Conservation (phyloP, 2,888 invertebrate genomes). For the Caenorhabditis doughertyi region DNA sequence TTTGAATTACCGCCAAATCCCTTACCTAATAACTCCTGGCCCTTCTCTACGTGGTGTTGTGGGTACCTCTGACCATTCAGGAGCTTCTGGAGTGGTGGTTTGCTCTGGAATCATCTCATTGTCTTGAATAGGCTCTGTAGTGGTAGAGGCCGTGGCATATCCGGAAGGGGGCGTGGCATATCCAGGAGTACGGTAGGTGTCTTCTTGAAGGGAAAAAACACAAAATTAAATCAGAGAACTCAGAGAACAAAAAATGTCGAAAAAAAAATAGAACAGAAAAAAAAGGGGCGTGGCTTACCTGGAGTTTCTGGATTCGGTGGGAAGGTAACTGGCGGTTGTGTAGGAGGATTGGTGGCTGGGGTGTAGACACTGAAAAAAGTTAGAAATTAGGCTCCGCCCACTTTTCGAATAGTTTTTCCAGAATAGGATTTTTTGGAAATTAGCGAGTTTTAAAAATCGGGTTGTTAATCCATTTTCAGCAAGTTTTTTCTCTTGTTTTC, state of each 20-base stretch:
- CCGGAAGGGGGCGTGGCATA: constrained; percentile 15
- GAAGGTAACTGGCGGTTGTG: constrained; percentile 14
- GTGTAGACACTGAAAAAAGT: constrained; percentile 22
- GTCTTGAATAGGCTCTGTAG: too few relatives aligned
- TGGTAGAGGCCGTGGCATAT: constrained; percentile 13
- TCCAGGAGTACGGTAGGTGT: constrained; percentile 10
- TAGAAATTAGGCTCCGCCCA: too few relatives aligned
- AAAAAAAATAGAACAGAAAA: neutral
- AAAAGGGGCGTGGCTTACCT: neutral
- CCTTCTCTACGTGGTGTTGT: neutral
- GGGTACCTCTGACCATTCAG: neutral
- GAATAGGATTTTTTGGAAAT: neutral
- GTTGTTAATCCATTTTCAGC: too few relatives aligned
- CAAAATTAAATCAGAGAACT: neutral
- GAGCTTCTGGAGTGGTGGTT: neutral
- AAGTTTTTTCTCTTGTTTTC: too few relatives aligned
- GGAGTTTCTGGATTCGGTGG: too few relatives aligned
- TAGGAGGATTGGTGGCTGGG: neutral
- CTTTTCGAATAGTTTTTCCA: too few relatives aligned
- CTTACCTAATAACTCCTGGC: neutral
- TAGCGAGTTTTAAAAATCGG: too few relatives aligned
- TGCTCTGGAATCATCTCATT: neutral
- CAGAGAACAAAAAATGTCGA: neutral
- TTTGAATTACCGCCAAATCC: neutral
- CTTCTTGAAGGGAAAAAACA: constrained; percentile 1